Base-by-base conservation (phyloP, 2,888 invertebrate species). In the Cephalotes varians region DNA sequence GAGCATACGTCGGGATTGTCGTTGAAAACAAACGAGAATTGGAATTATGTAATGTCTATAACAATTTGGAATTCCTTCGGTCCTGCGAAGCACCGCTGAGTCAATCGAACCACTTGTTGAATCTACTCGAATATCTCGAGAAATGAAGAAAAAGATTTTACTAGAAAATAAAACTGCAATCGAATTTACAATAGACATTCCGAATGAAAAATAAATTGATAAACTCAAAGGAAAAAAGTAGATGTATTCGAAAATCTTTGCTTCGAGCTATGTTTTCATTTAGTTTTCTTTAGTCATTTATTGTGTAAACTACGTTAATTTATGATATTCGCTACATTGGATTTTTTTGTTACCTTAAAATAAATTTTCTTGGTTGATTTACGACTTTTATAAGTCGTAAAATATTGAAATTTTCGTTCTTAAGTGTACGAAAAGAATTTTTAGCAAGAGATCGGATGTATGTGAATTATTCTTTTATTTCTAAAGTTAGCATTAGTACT, bases 1-100 rank as follows among this genome's bases (percentile, higher is more conserved):
- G 71, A 71, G 10, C 31, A 67, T 21, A 31, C n/a, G 21, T 69
- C 15, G n/a, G 31, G 31, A 0, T 31, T 31, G 34, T 15, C 5
- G 4, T 69, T 71, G 3, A 56, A 25, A 18, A 37, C 3, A 3
- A 10, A 25, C 10, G 2, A 69, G 34, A 58, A 3, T 21, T 69
- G 4, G 21, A 0, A 21, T 71, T 71, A 37, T 37, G 47, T 49
- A 49, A 40, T n/a, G n/a, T n/a, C n/a, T 54, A 73, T 21, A 44
- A 18, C 15, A n/a, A 72, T n/a, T 15, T n/a, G 60, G 18, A 73
- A 73, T 73, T 73, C 7, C 15, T 73, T 72, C 12, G 9, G 2
- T n/a, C 15, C 12, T 37, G 10, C 25, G 7, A 1, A 37, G 1
- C 5, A 10, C 44, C 28, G 18, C 15, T 73, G 31, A 69, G 7